Evolutionary conservation across 2,888 invertebrate genomes (phyloP).

Genomic region (Lasioglossum calceatum): DNA sequence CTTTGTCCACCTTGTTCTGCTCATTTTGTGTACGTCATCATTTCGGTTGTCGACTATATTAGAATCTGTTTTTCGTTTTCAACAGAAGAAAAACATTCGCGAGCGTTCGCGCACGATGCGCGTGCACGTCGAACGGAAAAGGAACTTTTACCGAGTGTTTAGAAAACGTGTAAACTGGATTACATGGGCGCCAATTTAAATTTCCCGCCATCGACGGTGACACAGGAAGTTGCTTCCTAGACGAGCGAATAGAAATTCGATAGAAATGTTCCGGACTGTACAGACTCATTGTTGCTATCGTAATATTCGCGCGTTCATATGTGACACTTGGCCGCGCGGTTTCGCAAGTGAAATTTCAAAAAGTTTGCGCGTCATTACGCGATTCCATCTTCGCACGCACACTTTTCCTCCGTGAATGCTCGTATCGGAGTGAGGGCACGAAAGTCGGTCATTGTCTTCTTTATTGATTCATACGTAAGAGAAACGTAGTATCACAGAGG

Average conservation of each 20-base stretch:
- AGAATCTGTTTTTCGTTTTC: background rate
- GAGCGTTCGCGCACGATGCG: background rate
- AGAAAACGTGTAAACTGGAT: slow-evolving; percentile 40
- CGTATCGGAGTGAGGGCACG: slow-evolving; percentile 48
- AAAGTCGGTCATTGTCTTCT: slow-evolving; percentile 58
- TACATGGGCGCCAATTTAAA: background rate
- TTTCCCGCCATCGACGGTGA: background rate
- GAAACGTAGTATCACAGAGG: slow-evolving; percentile 26
- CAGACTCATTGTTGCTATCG: background rate
- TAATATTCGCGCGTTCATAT: background rate
- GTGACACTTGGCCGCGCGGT: background rate
- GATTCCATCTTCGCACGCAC: slow-evolving; percentile 14
- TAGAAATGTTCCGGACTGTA: background rate
- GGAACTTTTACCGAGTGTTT: slow-evolving; percentile 3
- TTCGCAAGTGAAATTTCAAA: slow-evolving; percentile 6
- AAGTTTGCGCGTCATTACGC: slow-evolving; percentile 36
- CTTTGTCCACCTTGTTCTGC: background rate
- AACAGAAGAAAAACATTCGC: background rate
- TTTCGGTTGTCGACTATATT: background rate
- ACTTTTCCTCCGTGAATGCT: slow-evolving; percentile 48
- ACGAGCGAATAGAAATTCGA: background rate
- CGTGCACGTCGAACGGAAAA: background rate
- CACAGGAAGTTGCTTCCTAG: background rate
- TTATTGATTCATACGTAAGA: slow-evolving; percentile 41
- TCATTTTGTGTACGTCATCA: background rate